Conservation (phyloP, 2,797 vertebrate genomes). For the Leptatherina wallacei region DNA sequence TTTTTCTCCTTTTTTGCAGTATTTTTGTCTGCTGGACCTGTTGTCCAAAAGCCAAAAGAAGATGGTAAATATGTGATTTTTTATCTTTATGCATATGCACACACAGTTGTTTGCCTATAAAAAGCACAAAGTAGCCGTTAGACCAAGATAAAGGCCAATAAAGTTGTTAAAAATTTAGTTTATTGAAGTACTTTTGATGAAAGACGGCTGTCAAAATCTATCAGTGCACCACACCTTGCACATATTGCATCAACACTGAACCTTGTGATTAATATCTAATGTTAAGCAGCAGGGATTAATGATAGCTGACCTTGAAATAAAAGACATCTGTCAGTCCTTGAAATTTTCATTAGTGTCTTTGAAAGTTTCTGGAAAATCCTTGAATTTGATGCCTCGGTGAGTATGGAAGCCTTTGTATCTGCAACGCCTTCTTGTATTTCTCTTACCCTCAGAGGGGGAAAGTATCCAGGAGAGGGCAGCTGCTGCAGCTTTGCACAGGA, state of each 20-base stretch:
- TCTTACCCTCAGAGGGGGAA: slow-evolving; percentile 49
- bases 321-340: too few relatives aligned
- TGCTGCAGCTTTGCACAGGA: slow-evolving; percentile 55
- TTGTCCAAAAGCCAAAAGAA: slow-evolving; percentile 67
- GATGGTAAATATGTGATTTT: slow-evolving; percentile 69
- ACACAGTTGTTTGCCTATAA: background rate
- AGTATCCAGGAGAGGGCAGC: slow-evolving; percentile 54
- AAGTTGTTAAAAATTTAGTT: background rate
- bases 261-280: slow-evolving; percentile 12
- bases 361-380: too few relatives aligned
- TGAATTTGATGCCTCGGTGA: too few relatives aligned
- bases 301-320: background rate
- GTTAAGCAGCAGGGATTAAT: background rate
- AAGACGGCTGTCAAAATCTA: background rate
- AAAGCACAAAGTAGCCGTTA: background rate
- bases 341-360: too few relatives aligned
- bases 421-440: background rate
- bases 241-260: background rate
- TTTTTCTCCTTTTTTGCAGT: slow-evolving; percentile 62
- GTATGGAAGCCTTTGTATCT: slow-evolving; percentile 19
- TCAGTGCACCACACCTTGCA: slow-evolving; percentile 7
- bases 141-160: background rate
- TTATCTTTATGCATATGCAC: background rate
- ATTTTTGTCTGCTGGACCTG: slow-evolving; percentile 77
- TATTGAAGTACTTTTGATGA: background rate